phyloP scores from a whole-genome alignment of 30 jellyfish, hydroid and myxozoan genomes.

The Clytia hemisphaerica region DNA sequence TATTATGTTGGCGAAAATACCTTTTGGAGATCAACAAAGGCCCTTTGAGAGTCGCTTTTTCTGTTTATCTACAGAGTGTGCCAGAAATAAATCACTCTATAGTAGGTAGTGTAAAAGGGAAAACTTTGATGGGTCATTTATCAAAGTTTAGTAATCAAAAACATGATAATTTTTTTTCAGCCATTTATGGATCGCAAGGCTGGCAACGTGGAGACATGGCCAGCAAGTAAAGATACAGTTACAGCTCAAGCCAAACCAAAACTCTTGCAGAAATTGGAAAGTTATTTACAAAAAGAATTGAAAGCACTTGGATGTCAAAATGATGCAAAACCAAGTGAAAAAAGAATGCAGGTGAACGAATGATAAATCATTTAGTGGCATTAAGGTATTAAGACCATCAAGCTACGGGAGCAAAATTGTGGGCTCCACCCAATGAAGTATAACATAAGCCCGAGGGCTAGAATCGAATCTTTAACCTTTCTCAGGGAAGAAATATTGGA shows the following conservation, averaged over 20 bases:
- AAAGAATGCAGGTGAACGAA: constrained; percentile 76
- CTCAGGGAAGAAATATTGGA: no score
- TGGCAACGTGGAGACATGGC: constrained; percentile 83
- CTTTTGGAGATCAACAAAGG: not conserved
- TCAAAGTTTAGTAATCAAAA: not conserved
- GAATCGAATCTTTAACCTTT: no score
- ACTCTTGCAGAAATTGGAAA: constrained; percentile 59
- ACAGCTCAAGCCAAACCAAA: constrained; percentile 45
- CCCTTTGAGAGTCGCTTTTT: not conserved
- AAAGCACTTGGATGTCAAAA: constrained; percentile 48
- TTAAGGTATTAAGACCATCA: no score
- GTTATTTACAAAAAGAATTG: constrained; percentile 52
- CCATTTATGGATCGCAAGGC: constrained; percentile 68
- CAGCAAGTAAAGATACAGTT: constrained; percentile 65
- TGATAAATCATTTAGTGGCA: no score
- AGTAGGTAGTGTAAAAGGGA: no score
- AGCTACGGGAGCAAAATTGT: no score
- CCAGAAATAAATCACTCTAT: no score
- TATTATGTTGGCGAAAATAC: not conserved
- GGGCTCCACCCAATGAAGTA: no score
- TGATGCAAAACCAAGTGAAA: constrained; percentile 47
- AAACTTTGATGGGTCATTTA: not conserved
- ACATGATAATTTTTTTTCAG: constrained; percentile 25
- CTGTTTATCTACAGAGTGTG: no score
- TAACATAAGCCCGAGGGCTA: no score